Conservation (phyloP, 2,797 vertebrate genomes). For the Mus spretus region DNA sequence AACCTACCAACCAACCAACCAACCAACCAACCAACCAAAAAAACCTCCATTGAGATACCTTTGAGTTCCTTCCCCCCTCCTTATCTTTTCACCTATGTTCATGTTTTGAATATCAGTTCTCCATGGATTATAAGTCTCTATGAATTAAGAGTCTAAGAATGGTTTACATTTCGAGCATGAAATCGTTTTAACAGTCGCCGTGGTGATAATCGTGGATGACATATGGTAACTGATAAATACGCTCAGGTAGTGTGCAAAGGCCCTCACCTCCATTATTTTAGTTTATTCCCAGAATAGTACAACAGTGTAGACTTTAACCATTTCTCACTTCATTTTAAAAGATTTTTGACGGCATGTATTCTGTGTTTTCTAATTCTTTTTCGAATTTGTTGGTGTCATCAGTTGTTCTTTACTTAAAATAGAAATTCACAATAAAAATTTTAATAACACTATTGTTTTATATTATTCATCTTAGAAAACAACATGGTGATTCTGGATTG, state of each 20-base stretch:
- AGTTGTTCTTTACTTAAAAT: background rate
- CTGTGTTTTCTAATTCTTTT: background rate
- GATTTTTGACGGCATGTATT: background rate
- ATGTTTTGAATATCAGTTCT: background rate
- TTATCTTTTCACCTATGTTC: background rate
- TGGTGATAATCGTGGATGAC: background rate
- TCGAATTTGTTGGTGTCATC: background rate
- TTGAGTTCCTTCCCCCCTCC: background rate
- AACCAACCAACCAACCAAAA: background rate
- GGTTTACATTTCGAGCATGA: slow-evolving; percentile 17
- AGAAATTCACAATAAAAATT: background rate
- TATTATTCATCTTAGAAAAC: background rate
- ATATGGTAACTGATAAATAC: slow-evolving; percentile 24
- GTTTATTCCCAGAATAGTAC: background rate
- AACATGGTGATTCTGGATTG: background rate
- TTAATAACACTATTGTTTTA: background rate
- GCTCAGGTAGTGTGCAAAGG: background rate
- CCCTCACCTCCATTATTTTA: background rate
- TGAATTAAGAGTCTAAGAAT: slow-evolving; percentile 5
- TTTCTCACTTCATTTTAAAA: background rate
- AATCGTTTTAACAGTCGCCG: background rate
- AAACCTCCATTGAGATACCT: background rate
- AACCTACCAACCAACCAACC: too few relatives aligned
- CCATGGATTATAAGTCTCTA: background rate
- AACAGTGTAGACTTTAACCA: background rate